phyloP scores from a whole-genome alignment of 2,888 invertebrate genomes.

The Trissolcus japonicus region DNA sequence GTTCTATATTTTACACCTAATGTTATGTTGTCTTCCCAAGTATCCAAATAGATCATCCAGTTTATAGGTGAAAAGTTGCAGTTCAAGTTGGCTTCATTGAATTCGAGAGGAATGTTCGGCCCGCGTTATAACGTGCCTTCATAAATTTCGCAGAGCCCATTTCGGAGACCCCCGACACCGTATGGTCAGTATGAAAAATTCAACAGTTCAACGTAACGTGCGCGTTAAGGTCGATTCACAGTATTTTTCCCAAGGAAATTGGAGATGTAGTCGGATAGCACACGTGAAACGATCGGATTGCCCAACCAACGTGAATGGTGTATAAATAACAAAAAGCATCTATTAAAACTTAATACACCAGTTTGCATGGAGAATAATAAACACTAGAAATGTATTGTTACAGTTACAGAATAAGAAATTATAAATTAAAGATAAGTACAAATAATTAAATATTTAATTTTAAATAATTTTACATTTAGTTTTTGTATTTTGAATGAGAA shows the following conservation, averaged over 20 bases:
- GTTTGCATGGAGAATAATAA: slow-evolving; percentile 28
- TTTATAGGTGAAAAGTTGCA: slow-evolving; percentile 41
- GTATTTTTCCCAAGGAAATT: slow-evolving; percentile 32
- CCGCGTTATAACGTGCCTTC: slow-evolving; percentile 29
- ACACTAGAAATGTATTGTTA: slow-evolving; percentile 21
- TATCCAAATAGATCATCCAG: slow-evolving; percentile 47
- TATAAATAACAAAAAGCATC: slow-evolving; percentile 38
- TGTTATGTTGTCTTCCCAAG: slow-evolving; percentile 43
- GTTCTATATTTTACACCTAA: slow-evolving; percentile 46
- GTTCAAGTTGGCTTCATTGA: slow-evolving; percentile 45
- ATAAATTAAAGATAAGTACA: too few species aligned
- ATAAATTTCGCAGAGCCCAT: slow-evolving; percentile 34
- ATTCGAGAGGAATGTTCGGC: slow-evolving; percentile 35
- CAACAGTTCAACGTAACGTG: slow-evolving; percentile 46
- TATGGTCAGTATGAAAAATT: slow-evolving; percentile 52
- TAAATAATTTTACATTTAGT: too few species aligned
- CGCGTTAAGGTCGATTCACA: slow-evolving; percentile 38
- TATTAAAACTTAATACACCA: slow-evolving; percentile 20
- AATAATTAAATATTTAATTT: too few species aligned
- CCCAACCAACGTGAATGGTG: slow-evolving; percentile 5
- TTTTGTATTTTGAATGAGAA: too few species aligned
- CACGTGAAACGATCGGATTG: slow-evolving; percentile 23
- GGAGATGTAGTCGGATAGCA: slow-evolving; percentile 17
- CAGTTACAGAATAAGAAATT: too few species aligned
- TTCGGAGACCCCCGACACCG: slow-evolving; percentile 44